These are phyloP conservation scores for Triplophysa bombifrons DNA, from an alignment of 2,797 vertebrate species.

Conservation along the genomic window DNA sequence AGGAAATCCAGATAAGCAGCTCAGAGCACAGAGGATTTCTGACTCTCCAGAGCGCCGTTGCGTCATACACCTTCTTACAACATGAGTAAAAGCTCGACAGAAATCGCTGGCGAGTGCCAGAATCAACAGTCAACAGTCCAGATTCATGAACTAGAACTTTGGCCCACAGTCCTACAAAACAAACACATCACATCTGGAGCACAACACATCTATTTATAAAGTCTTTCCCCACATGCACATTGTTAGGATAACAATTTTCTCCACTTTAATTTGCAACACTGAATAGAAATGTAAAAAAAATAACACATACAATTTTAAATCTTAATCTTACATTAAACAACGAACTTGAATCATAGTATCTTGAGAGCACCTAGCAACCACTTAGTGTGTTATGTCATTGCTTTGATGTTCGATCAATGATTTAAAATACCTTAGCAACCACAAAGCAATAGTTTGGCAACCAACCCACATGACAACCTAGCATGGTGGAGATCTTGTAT, in stretches of 20 bases:
- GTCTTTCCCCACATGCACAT: conserved; percentile 13
- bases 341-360: no score
- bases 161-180: conserved; percentile 11
- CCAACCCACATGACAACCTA: neutral
- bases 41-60: conserved; percentile 19
- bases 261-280: neutral
- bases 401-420: no score
- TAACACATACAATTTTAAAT: no score
- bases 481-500: no score
- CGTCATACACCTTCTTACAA: conserved; percentile 27
- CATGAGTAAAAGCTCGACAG: conserved; percentile 15
- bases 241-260: neutral
- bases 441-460: neutral
- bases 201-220: conserved; percentile 36
- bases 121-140: conserved; percentile 29
- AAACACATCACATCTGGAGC: conserved; percentile 14
- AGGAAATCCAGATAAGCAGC: conserved; percentile 56
- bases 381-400: no score
- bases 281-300: neutral
- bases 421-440: neutral
- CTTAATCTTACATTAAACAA: no score
- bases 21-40: conserved; percentile 39
- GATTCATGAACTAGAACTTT: conserved; percentile 27
- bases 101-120: neutral
- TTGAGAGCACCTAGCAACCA: no score